A percentile compares a stretch with the other conserved stretches of the same genome.
Conservation (phyloP, 2,888 invertebrate species). For the Melinopterus prodromus region DNA sequence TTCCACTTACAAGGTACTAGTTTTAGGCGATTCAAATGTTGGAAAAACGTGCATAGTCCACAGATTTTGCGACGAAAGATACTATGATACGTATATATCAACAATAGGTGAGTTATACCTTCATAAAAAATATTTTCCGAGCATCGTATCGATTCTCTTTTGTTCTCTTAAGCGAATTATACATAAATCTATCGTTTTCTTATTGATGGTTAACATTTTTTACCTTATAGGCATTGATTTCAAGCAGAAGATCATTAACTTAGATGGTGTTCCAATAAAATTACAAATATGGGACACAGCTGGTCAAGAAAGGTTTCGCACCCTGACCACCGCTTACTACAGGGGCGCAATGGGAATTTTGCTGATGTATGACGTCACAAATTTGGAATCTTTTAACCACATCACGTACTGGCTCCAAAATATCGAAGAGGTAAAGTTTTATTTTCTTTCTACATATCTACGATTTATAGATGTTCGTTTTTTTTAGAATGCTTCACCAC, state of each 20-base stretch:
- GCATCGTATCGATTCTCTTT: slow-evolving; percentile 5
- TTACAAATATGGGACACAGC: slow-evolving; percentile 91
- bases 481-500: slow-evolving; percentile 82
- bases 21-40: slow-evolving; percentile 88
- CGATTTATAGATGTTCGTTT: too few species aligned
- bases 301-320: slow-evolving; percentile 77
- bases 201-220: not conserved
- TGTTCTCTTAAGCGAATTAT: slow-evolving; percentile 41
- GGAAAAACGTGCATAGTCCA: slow-evolving; percentile 92
- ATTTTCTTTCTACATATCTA: too few species aligned
- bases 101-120: slow-evolving; percentile 78
- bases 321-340: slow-evolving; percentile 88
- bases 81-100: slow-evolving; percentile 90
- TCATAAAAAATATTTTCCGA: slow-evolving; percentile 23
- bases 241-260: slow-evolving; percentile 87
- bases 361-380: slow-evolving; percentile 90
- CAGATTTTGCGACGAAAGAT: slow-evolving; percentile 88
- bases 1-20: slow-evolving; percentile 86
- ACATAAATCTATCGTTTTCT: not conserved
- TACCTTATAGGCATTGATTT: slow-evolving; percentile 83
- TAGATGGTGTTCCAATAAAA: slow-evolving; percentile 87
- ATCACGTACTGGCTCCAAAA: slow-evolving; percentile 90
- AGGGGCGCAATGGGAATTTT: slow-evolving; percentile 92
- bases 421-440: slow-evolving; percentile 78
- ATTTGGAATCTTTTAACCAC: slow-evolving; percentile 89